Evolutionary conservation across 1,140 invertebrate species (phyloP), one percentile per base, ranked within the genome.

Genomic region (Oscheius sp.): DNA sequence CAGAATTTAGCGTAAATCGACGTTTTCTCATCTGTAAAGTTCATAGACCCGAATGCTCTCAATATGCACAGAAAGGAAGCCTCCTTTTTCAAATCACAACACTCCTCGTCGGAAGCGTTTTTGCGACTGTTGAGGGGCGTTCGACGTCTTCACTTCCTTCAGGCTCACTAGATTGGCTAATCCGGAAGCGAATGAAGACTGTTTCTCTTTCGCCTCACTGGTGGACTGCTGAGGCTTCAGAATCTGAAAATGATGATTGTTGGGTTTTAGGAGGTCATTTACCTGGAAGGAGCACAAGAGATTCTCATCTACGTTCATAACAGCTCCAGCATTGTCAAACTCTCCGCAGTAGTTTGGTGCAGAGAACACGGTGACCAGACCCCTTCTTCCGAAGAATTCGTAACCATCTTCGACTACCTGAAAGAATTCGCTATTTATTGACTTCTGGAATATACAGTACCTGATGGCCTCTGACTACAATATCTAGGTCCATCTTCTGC

Each of bases 301-400:
- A 75, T 91, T 91, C 78, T 91, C 90, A 82, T 92, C 90, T 0
- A 93, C 91, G 26, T 91, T 91, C 91, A 93, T 91, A 86, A 93
- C 89, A 58, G 91, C 92, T 75, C 91, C 91, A 35, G 88, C 88
- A 68, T 82, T 82, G 70, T 82, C 81, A 49, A 82, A 82, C 65
- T 85, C 91, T 76, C 91, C 91, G 58, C 87, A 80, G 68, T 81
- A 82, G 61, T 83, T 83, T 3, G 78, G 78, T 0, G 82, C 82
- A 0, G 77, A 83, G 58, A 84, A 83, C 3, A 83, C 76, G 0
- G 82, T 83, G 42, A 83, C 82, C 10, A 84, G 61, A 13, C 78
- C 74, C 13, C 82, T 73, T 42, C 70, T 74, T 18, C 79, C 84
- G 84, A 89, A 89, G 79, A 89, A 89, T 79, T 89, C 88, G 79